These are phyloP conservation scores for Thalassaphorura encarpata DNA, from an alignment of 1,140 invertebrate genomes.

Conservation along the genomic window DNA sequence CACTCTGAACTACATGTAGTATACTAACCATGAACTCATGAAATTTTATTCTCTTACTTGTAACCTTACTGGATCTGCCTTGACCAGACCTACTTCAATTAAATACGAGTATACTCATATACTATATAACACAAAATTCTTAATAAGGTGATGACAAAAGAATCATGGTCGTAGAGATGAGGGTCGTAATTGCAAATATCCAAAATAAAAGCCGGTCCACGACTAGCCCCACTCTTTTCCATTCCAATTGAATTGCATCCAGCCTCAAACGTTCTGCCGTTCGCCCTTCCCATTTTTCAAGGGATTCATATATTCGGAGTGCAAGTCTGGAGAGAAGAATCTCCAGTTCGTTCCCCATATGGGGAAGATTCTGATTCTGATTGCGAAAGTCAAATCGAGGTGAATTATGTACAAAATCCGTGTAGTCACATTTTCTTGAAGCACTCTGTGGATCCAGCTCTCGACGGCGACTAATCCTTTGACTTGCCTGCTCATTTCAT, in stretches of 20 bases:
- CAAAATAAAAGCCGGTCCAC: constrained; percentile 54
- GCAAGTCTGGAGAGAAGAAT: constrained; percentile 43
- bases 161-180: constrained; percentile 52
- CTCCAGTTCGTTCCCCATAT: constrained; percentile 43
- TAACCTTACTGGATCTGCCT: neutral
- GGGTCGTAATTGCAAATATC: constrained; percentile 55
- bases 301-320: constrained; percentile 55
- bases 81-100: neutral
- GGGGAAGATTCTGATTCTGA: neutral
- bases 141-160: constrained; percentile 48
- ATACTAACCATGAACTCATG: no score
- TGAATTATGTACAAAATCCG: constrained; percentile 33
- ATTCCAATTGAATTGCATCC: constrained; percentile 57
- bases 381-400: constrained; percentile 32
- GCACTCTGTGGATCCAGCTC: constrained; percentile 21
- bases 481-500: neutral
- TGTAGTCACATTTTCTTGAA: constrained; percentile 23
- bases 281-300: constrained; percentile 58
- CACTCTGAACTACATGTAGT: no score
- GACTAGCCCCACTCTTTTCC: constrained; percentile 68
- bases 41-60: neutral
- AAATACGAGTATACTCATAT: neutral
- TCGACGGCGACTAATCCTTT: constrained; percentile 5
- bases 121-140: constrained; percentile 33
- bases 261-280: constrained; percentile 54